Base-by-base conservation (phyloP, 2,888 invertebrate genomes). In the Lumbricus terrestris region DNA sequence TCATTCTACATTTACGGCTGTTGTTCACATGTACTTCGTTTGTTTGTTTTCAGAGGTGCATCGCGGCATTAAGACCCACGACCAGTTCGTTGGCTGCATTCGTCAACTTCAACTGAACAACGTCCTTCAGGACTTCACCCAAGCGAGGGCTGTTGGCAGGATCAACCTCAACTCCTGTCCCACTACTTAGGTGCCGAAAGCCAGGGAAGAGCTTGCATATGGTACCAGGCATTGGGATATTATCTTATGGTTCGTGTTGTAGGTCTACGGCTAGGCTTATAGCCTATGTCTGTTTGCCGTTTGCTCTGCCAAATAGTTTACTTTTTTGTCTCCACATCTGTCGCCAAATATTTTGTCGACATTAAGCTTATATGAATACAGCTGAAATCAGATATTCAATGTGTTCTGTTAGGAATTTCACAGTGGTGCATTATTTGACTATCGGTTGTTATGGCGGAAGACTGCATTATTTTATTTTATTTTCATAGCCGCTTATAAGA, bases 61-160 rank as follows among this genome's bases (percentile, higher is more conserved):
- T 91, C 95, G 96, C 47, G 98, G 98, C 3, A 96, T 97, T 8
- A 96, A 96, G 82, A 97, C 97, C 0, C 95, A 96, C 29, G 96
- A 96, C 40, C 94, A 95, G 85, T 98, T 96, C 95, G 96, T 97
- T 82, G 99, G 99, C 0, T 99, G 99, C 94, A 97, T 99, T 91
- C 96, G 98, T 92, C 96, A 97, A 92, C 97, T 98, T 23, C 96
- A 96, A 40, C 96, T 99, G 89, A 96, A 97, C 88, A 96, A 96
- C 0, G 96, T 96, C n/a, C 96, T 96, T 18, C 96, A 98, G 13
- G 97, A 98, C 94, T 95, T 99, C 97, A 98, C 37, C 97, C 98
- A 94, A 96, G 95, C 96, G 54, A 96, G 96, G 91, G 96, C 96
- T 13, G 96, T 96, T 83, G 97, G 98, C 5, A 96, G 97, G 93